Conservation (phyloP, 2,113 vertebrate genomes). For the Notarius quadriscutis region DNA sequence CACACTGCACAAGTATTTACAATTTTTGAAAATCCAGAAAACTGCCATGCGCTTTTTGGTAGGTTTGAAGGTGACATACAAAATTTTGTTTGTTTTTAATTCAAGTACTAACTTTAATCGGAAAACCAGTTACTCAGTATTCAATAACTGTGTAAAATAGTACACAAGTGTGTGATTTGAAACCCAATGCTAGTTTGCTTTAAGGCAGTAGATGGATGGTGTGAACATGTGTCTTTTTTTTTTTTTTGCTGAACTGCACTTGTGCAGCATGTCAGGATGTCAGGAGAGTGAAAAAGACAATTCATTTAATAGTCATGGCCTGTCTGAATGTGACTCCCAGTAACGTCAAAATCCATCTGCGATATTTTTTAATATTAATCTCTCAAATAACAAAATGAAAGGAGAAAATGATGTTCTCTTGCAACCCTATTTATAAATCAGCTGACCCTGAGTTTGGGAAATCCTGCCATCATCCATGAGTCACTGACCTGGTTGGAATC, state of each 20-base stretch:
- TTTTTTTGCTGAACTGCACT: not conserved
- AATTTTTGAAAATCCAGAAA: not conserved
- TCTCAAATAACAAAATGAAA: not conserved
- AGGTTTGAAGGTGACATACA: not conserved
- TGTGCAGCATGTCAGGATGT: not conserved
- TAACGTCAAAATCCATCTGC: not conserved
- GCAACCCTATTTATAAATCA: not conserved
- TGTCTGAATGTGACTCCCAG: not conserved
- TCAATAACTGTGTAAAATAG: not conserved
- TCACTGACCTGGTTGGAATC: not conserved
- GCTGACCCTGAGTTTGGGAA: not conserved
- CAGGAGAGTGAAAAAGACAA: not conserved
- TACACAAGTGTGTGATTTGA: not conserved
- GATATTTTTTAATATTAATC: not conserved
- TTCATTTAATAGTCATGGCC: not conserved
- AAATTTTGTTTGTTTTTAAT: not conserved
- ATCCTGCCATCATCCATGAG: not conserved
- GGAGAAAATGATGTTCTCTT: not conserved
- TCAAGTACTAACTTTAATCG: not conserved
- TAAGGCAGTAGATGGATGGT: not conserved
- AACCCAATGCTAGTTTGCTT: not conserved
- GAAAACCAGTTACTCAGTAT: not conserved
- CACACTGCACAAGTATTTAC: not conserved
- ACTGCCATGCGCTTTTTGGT: not conserved
- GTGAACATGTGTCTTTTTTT: not conserved